phyloP scores from a whole-genome alignment of 1,140 invertebrate genomes.

The Lineus longissimus region DNA sequence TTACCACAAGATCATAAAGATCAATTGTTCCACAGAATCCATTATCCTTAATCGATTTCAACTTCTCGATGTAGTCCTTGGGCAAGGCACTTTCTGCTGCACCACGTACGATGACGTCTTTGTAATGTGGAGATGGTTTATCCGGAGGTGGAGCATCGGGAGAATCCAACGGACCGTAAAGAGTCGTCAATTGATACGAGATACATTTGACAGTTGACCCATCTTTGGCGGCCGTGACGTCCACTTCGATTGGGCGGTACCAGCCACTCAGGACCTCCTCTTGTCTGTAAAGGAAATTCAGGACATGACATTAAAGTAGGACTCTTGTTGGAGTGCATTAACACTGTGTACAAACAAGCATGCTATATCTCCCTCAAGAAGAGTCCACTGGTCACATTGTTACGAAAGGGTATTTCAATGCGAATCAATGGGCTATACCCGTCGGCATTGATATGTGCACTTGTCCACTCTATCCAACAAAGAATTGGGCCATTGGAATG shows the following conservation, averaged over 20 bases:
- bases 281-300: constrained; percentile 59
- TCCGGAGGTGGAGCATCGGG: too few species aligned
- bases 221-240: constrained; percentile 54
- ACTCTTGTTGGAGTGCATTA: too few species aligned
- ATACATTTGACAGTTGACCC: constrained; percentile 61
- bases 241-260: constrained; percentile 65
- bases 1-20: constrained; percentile 29
- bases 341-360: too few species aligned
- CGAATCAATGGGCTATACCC: too few species aligned
- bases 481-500: too few species aligned
- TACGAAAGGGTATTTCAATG: too few species aligned
- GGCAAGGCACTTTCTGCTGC: constrained; percentile 69
- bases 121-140: constrained; percentile 66
- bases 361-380: too few species aligned
- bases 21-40: constrained; percentile 59
- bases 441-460: too few species aligned
- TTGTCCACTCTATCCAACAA: too few species aligned
- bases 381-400: too few species aligned
- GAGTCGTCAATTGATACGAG: constrained; percentile 63
- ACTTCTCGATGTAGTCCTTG: constrained; percentile 61
- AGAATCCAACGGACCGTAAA: constrained; percentile 58
- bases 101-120: constrained; percentile 62
- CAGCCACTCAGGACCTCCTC: constrained; percentile 62
- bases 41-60: constrained; percentile 66
- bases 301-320: not conserved